Conservation (phyloP, 2,113 vertebrate species). For the Ranitomeya variabilis region DNA sequence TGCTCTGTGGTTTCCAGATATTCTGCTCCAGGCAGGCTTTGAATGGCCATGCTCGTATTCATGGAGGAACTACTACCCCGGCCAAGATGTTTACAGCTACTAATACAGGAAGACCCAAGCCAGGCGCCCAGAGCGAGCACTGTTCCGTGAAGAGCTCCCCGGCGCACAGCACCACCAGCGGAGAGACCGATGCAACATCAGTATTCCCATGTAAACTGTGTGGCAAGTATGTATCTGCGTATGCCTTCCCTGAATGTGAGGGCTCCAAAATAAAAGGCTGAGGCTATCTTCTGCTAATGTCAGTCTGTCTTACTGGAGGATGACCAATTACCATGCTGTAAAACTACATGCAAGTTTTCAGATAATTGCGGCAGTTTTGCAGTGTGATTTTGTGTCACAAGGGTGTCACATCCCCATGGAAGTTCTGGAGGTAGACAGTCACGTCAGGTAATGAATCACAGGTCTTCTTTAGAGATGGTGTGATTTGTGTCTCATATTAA, state of each 20-base stretch:
- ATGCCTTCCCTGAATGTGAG: neutral
- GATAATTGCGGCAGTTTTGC: too few species aligned
- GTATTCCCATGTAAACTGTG: conserved; percentile 88
- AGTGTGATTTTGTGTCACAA: too few species aligned
- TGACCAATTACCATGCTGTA: too few species aligned
- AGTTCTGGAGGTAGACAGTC: too few species aligned
- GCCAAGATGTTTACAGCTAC: conserved; percentile 67
- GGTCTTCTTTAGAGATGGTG: too few species aligned
- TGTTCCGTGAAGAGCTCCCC: conserved; percentile 83
- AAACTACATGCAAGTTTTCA: too few species aligned
- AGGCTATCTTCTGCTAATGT: too few species aligned
- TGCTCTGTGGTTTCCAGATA: conserved; percentile 65
- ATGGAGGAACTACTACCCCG: conserved; percentile 75
- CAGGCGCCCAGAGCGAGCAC: conserved; percentile 72
- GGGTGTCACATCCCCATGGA: too few species aligned
- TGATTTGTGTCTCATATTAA: too few species aligned
- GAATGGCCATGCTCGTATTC: conserved; percentile 78
- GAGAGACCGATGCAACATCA: conserved; percentile 78
- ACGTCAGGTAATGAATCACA: too few species aligned
- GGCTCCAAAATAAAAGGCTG: too few species aligned
- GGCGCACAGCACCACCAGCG: conserved; percentile 81
- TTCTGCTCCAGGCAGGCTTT: conserved; percentile 82
- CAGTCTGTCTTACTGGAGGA: too few species aligned
- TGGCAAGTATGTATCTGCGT: conserved; percentile 77
- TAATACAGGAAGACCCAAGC: conserved; percentile 70